These are phyloP conservation scores for Ceratitis capitata DNA, from an alignment of 1,140 invertebrate genomes.

Conservation along the genomic window DNA sequence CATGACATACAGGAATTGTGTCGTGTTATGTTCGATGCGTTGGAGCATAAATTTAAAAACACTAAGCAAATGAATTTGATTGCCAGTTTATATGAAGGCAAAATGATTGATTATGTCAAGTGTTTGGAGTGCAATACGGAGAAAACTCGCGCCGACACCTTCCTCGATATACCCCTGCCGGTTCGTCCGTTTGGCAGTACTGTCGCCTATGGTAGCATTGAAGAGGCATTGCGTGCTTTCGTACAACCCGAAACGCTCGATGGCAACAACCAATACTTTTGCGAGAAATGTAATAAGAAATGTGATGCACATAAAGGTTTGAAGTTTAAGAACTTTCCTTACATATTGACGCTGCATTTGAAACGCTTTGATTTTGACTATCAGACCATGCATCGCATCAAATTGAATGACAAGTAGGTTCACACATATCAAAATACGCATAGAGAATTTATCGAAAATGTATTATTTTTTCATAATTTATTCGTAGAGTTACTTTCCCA, in stretches of 20 bases:
- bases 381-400: conserved; percentile 84
- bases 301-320: conserved; percentile 93
- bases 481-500: conserved; percentile 82
- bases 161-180: conserved; percentile 89
- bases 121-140: conserved; percentile 88
- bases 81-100: conserved; percentile 77
- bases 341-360: conserved; percentile 87
- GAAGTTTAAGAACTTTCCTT: conserved; percentile 89
- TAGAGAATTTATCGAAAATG: neutral
- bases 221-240: conserved; percentile 87
- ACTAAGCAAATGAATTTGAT: conserved; percentile 87
- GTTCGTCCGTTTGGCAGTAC: conserved; percentile 85
- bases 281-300: conserved; percentile 88
- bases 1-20: conserved; percentile 94
- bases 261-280: conserved; percentile 90
- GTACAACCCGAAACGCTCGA: conserved; percentile 87
- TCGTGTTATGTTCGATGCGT: conserved; percentile 91
- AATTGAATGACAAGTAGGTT: conserved; percentile 88
- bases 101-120: conserved; percentile 92
- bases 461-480: conserved; percentile 26
- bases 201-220: conserved; percentile 82
- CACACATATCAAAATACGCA: neutral
- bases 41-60: conserved; percentile 87
- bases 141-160: conserved; percentile 85
- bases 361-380: conserved; percentile 95